Evolutionary conservation across 1,140 invertebrate genomes (phyloP).

Genomic region (Camponotus pennsylvanicus): DNA sequence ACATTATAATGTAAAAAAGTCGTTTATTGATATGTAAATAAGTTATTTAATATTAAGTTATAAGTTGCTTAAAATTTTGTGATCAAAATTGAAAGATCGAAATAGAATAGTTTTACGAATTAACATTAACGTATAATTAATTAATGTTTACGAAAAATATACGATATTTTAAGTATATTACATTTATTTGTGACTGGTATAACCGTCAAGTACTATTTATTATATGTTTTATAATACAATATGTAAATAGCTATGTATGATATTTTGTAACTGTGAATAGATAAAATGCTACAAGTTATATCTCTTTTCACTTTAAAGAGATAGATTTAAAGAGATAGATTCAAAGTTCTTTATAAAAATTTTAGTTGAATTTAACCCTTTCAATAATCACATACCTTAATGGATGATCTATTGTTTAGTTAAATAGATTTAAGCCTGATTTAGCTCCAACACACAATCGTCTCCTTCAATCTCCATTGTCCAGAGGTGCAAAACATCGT

Average conservation of each 20-base stretch:
- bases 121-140: no score
- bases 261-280: background rate
- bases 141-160: no score
- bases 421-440: slow-evolving; percentile 53
- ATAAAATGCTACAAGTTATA: background rate
- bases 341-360: background rate
- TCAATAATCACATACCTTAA: background rate
- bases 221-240: background rate
- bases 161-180: background rate
- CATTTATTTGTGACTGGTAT: background rate
- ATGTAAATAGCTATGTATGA: background rate
- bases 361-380: background rate
- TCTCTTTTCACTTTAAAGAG: background rate
- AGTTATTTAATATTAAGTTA: no score
- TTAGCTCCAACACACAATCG: slow-evolving; percentile 1
- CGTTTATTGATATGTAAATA: background rate
- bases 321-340: background rate
- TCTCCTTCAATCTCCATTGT: slow-evolving; percentile 31
- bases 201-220: background rate
- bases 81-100: background rate
- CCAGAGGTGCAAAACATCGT: background rate
- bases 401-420: slow-evolving; percentile 26
- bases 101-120: background rate
- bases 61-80: background rate
- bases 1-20: background rate